Evolutionary conservation across 1,140 invertebrate species (phyloP), one percentile per base, ranked within the genome.

Genomic region (Halesus radiatus): DNA sequence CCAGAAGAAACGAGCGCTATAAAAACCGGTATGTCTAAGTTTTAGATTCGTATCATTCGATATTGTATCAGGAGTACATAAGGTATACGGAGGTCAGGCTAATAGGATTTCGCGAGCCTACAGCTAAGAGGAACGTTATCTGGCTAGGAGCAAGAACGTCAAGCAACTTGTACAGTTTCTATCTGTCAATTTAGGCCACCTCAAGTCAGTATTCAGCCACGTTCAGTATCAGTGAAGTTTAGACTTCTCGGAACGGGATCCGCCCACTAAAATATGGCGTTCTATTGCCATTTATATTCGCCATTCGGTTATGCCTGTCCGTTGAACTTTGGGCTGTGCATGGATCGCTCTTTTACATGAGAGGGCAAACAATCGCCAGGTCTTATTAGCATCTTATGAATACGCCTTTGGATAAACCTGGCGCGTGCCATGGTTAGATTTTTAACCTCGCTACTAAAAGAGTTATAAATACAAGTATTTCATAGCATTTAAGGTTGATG

Each of bases 321-420:
- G 56, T 64, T 76, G 58, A 76, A 26, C 74, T 76, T 60, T 50
- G 73, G 52, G 52, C 23, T 10, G n/a, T 75, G 52, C 53, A 58
- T 23, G n/a, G 26, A 29, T 75, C 26, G 22, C 13, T 10, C 3
- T 32, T 75, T 52, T 72, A 32, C n/a, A 79, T 8, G 8, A 45
- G 53, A 66, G 37, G 66, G 45, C 64, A 50, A 60, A 56, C 72
- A 79, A 73, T 26, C 50, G 22, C 20, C 78, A 76, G 45, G 60
- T 53, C 73, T 60, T 64, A 80, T 80, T 80, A 76, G 79, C 79
- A 80, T 80, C 73, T 80, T 80, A 80, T 80, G 79, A 80, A 80
- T 80, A 80, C 50, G 37, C 37, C 10, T 45, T 45, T 13, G 13
- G 37, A 45, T 45, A 45, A 45, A 45, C 37, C 1, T 7, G 10